A percentile compares a stretch with the other conserved stretches of the same genome.
Conservation (phyloP, 2,113 vertebrate genomes). For the Ophiodon elongatus region DNA sequence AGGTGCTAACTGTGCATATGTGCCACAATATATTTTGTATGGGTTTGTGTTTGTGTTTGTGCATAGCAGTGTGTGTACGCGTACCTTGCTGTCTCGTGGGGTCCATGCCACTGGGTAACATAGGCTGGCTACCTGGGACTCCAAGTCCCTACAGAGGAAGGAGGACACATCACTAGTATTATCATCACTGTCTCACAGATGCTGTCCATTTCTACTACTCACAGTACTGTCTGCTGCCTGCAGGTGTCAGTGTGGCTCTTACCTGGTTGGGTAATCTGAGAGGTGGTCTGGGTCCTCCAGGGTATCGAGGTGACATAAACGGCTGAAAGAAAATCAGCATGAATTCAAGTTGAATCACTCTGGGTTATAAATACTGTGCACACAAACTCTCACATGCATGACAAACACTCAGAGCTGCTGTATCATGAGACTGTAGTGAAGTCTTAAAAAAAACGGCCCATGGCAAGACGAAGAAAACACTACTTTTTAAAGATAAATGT, state of each 20-base stretch:
- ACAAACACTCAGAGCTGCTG: background rate
- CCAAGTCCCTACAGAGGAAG: conserved; percentile 88
- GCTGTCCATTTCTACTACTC: background rate
- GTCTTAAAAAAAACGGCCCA: background rate
- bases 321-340: conserved; percentile 81
- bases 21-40: background rate
- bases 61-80: background rate
- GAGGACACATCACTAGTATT: background rate
- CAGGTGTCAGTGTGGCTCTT: conserved; percentile 52
- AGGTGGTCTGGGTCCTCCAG: conserved; percentile 96
- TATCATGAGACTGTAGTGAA: background rate
- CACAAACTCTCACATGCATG: background rate
- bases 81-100: conserved; percentile 96
- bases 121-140: conserved; percentile 94
- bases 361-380: background rate
- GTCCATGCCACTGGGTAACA: conserved; percentile 97
- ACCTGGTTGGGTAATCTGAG: conserved; percentile 99
- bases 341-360: conserved; percentile 2
- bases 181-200: conserved; percentile 3
- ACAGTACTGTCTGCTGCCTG: conserved; percentile 27
- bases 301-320: conserved; percentile 99
- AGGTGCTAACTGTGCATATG: background rate
- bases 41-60: background rate
- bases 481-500: background rate
- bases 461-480: background rate